Evolutionary conservation across 2,888 invertebrate species (phyloP).

Genomic region (Drosophila nigricruria): DNA sequence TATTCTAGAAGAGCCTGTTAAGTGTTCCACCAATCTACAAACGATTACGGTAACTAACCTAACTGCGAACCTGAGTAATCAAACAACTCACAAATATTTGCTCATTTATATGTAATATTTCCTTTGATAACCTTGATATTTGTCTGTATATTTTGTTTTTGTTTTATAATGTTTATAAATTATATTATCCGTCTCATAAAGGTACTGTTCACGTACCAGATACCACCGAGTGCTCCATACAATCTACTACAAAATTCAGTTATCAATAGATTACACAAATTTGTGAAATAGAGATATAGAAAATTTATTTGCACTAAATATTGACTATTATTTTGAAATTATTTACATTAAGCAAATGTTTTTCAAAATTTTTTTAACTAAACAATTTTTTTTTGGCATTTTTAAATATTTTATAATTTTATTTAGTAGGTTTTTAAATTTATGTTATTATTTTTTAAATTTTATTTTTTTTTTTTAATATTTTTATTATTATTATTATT

Average conservation of each 20-base stretch:
- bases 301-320: background rate
- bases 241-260: conserved; percentile 5
- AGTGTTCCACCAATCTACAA: background rate
- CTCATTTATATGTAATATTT: conserved; percentile 16
- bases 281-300: conserved; percentile 31
- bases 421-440: too few relatives aligned
- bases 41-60: conserved; percentile 6
- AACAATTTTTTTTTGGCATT: too few relatives aligned
- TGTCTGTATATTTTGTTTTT: background rate
- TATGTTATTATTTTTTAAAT: too few relatives aligned
- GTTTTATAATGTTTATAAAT: conserved; percentile 45
- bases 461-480: too few relatives aligned
- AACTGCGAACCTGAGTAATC: background rate
- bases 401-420: too few relatives aligned
- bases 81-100: background rate
- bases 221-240: conserved; percentile 13
- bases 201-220: conserved; percentile 23
- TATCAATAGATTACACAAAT: background rate
- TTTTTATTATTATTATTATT: too few relatives aligned
- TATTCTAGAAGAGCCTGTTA: background rate
- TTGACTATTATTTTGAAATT: background rate
- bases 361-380: too few relatives aligned
- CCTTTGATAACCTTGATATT: conserved; percentile 15
- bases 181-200: conserved; percentile 38
- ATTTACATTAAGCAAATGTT: too few relatives aligned